Evolutionary conservation across 2,888 invertebrate genomes (phyloP).

Genomic region (Protonemura montana): DNA sequence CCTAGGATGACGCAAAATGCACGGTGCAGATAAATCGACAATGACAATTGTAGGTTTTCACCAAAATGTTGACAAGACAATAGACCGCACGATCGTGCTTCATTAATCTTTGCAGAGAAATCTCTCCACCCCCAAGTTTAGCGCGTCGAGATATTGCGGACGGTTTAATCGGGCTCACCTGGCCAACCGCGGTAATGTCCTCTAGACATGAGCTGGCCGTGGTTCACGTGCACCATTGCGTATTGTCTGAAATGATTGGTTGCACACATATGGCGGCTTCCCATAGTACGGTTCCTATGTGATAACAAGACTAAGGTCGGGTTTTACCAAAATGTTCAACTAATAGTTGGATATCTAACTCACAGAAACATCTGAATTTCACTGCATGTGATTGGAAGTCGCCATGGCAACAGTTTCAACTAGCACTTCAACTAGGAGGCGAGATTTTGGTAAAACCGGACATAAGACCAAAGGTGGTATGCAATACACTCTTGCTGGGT

Average conservation of each 20-base stretch:
- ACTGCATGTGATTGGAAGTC: too few relatives aligned
- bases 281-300: neutral
- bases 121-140: neutral
- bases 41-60: neutral
- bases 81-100: conserved; percentile 22
- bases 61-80: conserved; percentile 32
- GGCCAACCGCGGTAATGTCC: conserved; percentile 19
- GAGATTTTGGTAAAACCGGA: too few relatives aligned
- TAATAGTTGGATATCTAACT: too few relatives aligned
- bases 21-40: neutral
- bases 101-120: conserved; percentile 29
- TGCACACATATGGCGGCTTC: conserved; percentile 33
- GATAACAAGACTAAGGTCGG: too few relatives aligned
- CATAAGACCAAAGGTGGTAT: too few relatives aligned
- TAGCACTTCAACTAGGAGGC: too few relatives aligned
- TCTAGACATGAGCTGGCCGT: conserved; percentile 8
- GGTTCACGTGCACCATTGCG: neutral
- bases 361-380: too few relatives aligned
- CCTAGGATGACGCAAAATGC: neutral
- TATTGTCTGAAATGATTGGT: neutral
- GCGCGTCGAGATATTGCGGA: neutral
- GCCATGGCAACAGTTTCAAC: too few relatives aligned
- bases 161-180: neutral
- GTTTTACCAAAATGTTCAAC: too few relatives aligned
- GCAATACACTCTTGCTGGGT: too few relatives aligned